A percentile compares a stretch with the other conserved stretches of the same genome.
These are phyloP conservation scores for Amaurobius ferox DNA, from an alignment of 2,888 invertebrate genomes.

Conservation along the genomic window DNA sequence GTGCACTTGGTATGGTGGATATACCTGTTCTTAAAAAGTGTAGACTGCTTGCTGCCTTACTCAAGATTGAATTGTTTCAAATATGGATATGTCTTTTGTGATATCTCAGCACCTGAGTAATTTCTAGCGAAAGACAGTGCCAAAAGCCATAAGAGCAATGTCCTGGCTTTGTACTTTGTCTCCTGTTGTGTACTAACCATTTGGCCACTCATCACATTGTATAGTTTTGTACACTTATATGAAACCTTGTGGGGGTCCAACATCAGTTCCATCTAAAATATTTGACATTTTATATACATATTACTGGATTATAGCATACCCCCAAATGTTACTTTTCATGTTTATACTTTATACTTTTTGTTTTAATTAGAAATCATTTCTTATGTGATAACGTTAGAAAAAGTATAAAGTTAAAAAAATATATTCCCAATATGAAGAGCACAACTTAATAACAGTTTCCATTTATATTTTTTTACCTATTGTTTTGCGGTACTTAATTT, in stretches of 20 bases:
- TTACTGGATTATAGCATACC: too few relatives aligned
- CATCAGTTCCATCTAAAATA: background rate
- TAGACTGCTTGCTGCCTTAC: constrained; percentile 5
- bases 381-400: background rate
- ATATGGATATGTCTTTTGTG: constrained; percentile 8
- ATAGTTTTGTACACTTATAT: constrained; percentile 2
- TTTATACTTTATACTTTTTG: background rate
- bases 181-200: constrained; percentile 4
- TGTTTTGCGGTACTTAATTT: too few relatives aligned
- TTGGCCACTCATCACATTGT: constrained; percentile 8
- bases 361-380: background rate
- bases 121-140: constrained; percentile 6
- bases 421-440: too few relatives aligned
- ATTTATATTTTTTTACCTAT: too few relatives aligned
- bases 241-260: background rate
- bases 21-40: background rate
- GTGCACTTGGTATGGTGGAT: constrained; percentile 7
- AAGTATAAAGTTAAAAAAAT: too few relatives aligned
- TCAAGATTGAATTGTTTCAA: background rate
- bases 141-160: constrained; percentile 18
- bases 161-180: background rate
- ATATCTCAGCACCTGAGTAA: constrained; percentile 5
- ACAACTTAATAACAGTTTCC: too few relatives aligned
- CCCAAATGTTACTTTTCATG: background rate
- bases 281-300: background rate